Percentiles rank a stretch among this genome's conserved stretches.
phyloP scores from a whole-genome alignment of 2,888 invertebrate genomes.

The Strigamia crassipes region DNA sequence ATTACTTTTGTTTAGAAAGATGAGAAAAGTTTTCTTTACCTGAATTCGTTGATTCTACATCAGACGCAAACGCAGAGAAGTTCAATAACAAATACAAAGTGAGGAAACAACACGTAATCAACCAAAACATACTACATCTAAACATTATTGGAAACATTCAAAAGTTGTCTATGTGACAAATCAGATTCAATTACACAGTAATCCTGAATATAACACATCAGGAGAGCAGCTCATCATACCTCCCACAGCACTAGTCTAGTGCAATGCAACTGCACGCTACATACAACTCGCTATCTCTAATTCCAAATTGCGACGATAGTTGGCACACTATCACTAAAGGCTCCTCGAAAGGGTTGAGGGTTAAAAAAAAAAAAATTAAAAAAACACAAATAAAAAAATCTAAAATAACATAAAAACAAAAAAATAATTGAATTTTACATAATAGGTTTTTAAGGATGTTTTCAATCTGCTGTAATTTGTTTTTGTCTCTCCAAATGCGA shows the following conservation, averaged over 20 bases:
- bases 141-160: not conserved
- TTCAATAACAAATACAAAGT: conserved; percentile 16
- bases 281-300: not conserved
- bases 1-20: not conserved
- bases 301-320: not conserved
- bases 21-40: not conserved
- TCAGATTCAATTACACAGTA: conserved; percentile 5
- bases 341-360: not conserved
- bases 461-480: not conserved
- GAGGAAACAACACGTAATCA: not conserved
- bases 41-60: not conserved
- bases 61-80: not conserved
- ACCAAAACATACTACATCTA: conserved; percentile 12
- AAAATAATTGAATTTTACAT: not conserved
- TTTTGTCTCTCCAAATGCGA: not conserved
- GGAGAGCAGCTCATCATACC: not conserved
- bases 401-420: not conserved
- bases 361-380: not conserved
- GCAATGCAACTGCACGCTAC: conserved; percentile 7
- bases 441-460: not conserved
- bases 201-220: conserved; percentile 6
- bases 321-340: not conserved
- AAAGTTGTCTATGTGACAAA: not conserved
- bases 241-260: conserved; percentile 15
- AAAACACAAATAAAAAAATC: not conserved